phyloP scores from a whole-genome alignment of 2,888 invertebrate genomes.

The Erebia palarica region DNA sequence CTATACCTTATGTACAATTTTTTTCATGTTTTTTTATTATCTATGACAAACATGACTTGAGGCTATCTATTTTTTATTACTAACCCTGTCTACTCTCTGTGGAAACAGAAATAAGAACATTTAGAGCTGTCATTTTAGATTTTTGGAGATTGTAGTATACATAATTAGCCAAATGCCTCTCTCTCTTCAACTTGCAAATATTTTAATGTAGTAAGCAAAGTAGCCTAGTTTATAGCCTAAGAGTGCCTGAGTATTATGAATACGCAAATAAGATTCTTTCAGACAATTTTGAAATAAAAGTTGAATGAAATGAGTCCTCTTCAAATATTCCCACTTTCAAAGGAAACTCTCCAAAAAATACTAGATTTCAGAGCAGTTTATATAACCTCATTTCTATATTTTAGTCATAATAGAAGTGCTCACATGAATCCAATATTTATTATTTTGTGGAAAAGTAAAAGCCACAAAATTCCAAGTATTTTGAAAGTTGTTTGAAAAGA shows the following conservation, averaged over 20 bases:
- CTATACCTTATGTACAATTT: too few relatives aligned
- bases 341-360: neutral
- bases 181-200: too few relatives aligned
- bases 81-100: too few relatives aligned
- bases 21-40: too few relatives aligned
- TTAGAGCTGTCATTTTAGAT: too few relatives aligned
- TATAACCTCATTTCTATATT: neutral
- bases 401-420: neutral
- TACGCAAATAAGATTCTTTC: slow-evolving; percentile 2
- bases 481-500: too few relatives aligned
- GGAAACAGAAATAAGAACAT: too few relatives aligned
- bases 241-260: neutral
- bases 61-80: too few relatives aligned
- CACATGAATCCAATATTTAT: neutral
- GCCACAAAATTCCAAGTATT: too few relatives aligned
- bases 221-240: neutral
- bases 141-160: too few relatives aligned
- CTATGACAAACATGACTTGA: too few relatives aligned
- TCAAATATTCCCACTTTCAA: neutral
- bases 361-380: neutral
- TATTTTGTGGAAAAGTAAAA: neutral
- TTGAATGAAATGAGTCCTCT: slow-evolving; percentile 1
- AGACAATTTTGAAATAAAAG: neutral
- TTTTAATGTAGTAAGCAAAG: neutral
- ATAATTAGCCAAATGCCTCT: too few relatives aligned